Base-by-base conservation (phyloP, 1,140 invertebrate species). In the Drosophila teissieri region DNA sequence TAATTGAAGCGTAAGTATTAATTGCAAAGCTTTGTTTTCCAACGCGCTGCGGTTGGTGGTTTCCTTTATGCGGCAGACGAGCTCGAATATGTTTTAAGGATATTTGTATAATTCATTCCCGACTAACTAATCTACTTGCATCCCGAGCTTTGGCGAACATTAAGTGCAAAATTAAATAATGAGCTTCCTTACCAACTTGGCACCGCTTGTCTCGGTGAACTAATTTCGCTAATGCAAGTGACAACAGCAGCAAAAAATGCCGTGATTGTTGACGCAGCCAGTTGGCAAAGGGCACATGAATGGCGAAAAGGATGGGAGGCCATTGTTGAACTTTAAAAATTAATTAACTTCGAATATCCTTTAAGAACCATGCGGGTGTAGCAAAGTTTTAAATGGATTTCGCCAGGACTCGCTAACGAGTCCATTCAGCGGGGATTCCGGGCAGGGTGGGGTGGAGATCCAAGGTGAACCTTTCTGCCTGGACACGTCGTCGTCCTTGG, bases 1-100 rank as follows among this genome's bases (percentile, higher is more conserved):
- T 86, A 88, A 86, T 82, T 89, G 79, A 83, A 82, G 83, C 81
- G 78, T 78, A 83, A 79, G 84, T 80, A 88, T 88, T 86, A 86
- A 86, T 86, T 86, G 83, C 83, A 88, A 77, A 73, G 79, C 79
- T 73, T 88, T 80, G 79, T 86, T 79, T 58, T 51, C 52, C 61
- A 63, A 63, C 82, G 78, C 72, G 78, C 52, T 61, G 74, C 37
- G 83, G 83, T 69, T 63, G 56, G 73, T 55, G 73, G 60, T 61
- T 73, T 58, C 24, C 61, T 46, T 37, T 72, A 34, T 14, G 14
- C 39, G 12, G 10, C 15, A 8, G 45, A 31, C 36, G 17, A 19
- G 39, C 15, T 22, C 24, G n/a, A 17, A 22, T 39, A 36, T 48
- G 15, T 40, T n/a, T 12, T 17, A 40, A 24, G 11, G 24, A 67